phyloP scores from a whole-genome alignment of 1,140 invertebrate genomes.

The Pantala flavescens region DNA sequence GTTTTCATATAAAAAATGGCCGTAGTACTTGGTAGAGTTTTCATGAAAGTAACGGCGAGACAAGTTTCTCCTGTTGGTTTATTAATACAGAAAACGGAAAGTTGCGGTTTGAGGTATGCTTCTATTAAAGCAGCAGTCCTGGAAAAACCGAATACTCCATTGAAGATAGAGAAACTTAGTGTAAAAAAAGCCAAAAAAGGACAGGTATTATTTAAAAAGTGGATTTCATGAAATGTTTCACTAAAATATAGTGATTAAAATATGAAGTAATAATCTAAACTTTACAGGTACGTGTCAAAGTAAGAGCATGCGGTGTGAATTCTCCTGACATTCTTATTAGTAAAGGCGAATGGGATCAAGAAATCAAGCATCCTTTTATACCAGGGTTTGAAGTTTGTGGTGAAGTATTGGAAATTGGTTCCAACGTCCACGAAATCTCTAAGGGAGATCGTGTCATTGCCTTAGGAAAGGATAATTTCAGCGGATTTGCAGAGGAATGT shows the following conservation, averaged over 20 bases:
- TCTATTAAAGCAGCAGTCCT: constrained; percentile 37
- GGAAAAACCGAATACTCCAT: constrained; percentile 34
- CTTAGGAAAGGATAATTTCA: constrained; percentile 39
- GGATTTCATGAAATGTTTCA: background rate
- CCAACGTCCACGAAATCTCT: constrained; percentile 30
- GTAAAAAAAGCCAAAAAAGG: constrained; percentile 28
- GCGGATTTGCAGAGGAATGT: constrained; percentile 45
- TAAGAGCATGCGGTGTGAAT: constrained; percentile 48
- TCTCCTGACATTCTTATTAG: constrained; percentile 42
- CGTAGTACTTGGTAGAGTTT: background rate
- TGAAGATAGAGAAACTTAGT: constrained; percentile 35
- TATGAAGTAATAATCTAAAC: constrained; percentile 12
- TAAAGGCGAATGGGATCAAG: constrained; percentile 37
- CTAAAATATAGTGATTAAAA: background rate
- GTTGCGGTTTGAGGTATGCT: background rate
- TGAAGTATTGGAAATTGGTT: constrained; percentile 36
- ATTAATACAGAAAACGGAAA: background rate
- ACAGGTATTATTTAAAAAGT: constrained; percentile 10
- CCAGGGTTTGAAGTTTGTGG: constrained; percentile 47
- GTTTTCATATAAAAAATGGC: background rate
- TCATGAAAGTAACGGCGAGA: background rate
- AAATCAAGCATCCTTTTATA: constrained; percentile 38
- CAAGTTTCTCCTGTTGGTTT: background rate
- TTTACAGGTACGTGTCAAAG: constrained; percentile 43
- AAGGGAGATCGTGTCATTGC: constrained; percentile 41